Base-by-base conservation (phyloP, 1,140 invertebrate genomes). In the Hirudo medicinalis region DNA sequence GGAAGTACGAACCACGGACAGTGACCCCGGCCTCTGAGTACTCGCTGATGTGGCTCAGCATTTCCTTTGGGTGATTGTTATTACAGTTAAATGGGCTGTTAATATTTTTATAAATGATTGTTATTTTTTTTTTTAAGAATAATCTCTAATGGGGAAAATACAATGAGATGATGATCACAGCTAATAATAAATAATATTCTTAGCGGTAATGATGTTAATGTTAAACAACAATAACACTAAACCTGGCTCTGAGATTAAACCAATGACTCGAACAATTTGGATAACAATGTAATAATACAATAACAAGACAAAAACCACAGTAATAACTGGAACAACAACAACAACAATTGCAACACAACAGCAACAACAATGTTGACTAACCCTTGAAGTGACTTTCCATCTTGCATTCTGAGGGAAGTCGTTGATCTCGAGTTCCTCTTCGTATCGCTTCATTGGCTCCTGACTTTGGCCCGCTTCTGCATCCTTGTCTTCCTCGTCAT, bases 391-490 rank as follows among this genome's bases (percentile, higher is more conserved):
- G n/a, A 99, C 92, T 74, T 92, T 87, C 93, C 94, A 98, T 72
- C 96, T 85, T 0, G 95, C 94, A 80, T 97, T 94, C 76, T 99
- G 96, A 27, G 96, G 97, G 83, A 99, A 99, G 82, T 99, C 96
- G 79, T 99, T 99, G 76, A 99, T 99, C 83, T 99, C 97, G 69
- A 99, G 85, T 81, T 99, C 97, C 77, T 98, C 95, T 82, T 99
- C 96, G 81, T 97, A 99, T 77, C 97, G 97, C 73, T 85, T 84
- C 74, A 85, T 83, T 43, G 79, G 82, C 57, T 84, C 83, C 20
- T 72, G 73, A 54, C 73, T 73, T 36, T 76, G 74, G 9, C 76
- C 74, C 36, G 77, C 76, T 29, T 80, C 78, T 4, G 85, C 84
- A 20, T 88, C 86, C 27, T 87, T 86, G 43, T 49, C 43, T 11